Percentiles rank a stretch among this genome's conserved stretches.
These are phyloP conservation scores for Nemapogon koenigi DNA, from an alignment of 2,888 invertebrate genomes.

Conservation along the genomic window DNA sequence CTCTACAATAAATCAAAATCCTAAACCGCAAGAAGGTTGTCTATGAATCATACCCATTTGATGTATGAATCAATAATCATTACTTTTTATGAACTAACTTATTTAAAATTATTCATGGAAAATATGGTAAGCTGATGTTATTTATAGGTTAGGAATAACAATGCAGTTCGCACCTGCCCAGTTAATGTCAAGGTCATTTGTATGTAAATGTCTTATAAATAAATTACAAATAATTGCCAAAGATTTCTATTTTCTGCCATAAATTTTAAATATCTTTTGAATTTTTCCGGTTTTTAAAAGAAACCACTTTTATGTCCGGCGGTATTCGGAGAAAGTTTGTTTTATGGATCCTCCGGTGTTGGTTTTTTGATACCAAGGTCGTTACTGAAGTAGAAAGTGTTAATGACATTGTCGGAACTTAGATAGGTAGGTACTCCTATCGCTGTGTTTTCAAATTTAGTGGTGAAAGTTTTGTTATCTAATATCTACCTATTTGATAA, in stretches of 20 bases:
- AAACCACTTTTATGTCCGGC: conserved; percentile 3
- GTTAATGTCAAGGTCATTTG: conserved; percentile 42
- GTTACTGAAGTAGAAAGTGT: conserved; percentile 6
- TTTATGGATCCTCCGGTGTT: conserved; percentile 2
- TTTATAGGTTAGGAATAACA: no score
- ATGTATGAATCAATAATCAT: no score
- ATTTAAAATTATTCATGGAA: no score
- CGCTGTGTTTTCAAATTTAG: conserved; percentile 4
- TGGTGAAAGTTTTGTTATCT: conserved; percentile 1
- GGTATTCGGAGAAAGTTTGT: background rate
- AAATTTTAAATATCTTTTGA: conserved; percentile 1
- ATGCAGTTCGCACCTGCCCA: conserved; percentile 34
- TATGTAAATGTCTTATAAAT: background rate
- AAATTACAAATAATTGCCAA: background rate
- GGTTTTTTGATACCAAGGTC: conserved; percentile 4
- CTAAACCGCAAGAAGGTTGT: no score
- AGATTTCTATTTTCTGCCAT: conserved; percentile 7
- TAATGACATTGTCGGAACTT: conserved; percentile 1
- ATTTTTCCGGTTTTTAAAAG: conserved; percentile 6
- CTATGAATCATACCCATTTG: no score
- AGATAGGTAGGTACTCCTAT: no score
- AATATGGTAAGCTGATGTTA: no score
- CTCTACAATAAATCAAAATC: no score
- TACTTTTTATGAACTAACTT: no score
- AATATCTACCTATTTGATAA: no score